Evolutionary conservation across 2,113 vertebrate genomes (phyloP).

Genomic region (Percina caprodes): DNA sequence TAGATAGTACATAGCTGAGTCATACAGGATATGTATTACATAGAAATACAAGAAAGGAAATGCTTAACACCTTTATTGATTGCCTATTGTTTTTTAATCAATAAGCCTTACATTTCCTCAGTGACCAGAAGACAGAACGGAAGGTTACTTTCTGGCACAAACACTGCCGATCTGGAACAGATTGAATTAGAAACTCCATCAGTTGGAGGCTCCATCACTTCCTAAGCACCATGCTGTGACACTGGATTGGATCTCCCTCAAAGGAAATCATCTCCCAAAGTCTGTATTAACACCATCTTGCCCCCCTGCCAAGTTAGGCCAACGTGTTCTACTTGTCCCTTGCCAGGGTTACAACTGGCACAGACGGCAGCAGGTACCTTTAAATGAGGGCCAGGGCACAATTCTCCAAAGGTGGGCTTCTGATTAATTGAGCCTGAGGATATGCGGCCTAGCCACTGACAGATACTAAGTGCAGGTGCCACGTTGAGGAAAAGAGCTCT

Average conservation of each 20-base stretch:
- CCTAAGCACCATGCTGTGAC: slow-evolving; percentile 63
- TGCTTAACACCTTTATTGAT: slow-evolving; percentile 31
- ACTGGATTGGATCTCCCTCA: slow-evolving; percentile 75
- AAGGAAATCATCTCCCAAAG: slow-evolving; percentile 74
- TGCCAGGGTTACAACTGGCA: slow-evolving; percentile 59
- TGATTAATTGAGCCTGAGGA: slow-evolving; percentile 77
- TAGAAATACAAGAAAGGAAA: neutral
- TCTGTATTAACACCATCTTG: slow-evolving; percentile 68
- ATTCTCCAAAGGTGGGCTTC: slow-evolving; percentile 68
- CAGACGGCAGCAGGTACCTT: slow-evolving; percentile 56
- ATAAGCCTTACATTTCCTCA: slow-evolving; percentile 48
- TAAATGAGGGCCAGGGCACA: slow-evolving; percentile 52
- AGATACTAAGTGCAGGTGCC: slow-evolving; percentile 74
- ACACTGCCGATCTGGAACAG: slow-evolving; percentile 64
- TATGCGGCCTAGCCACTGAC: slow-evolving; percentile 61
- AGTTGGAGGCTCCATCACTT: slow-evolving; percentile 61
- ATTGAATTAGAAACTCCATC: slow-evolving; percentile 78
- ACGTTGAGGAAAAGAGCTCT: slow-evolving; percentile 66
- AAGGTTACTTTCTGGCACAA: slow-evolving; percentile 43
- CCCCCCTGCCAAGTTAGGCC: slow-evolving; percentile 56
- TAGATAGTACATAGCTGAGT: neutral
- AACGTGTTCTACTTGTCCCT: slow-evolving; percentile 61
- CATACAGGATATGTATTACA: neutral
- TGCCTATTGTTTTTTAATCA: slow-evolving; percentile 40
- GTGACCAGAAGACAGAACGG: slow-evolving; percentile 45